Evolutionary conservation across 2,888 invertebrate genomes (phyloP).

Genomic region (Altica lythri): DNA sequence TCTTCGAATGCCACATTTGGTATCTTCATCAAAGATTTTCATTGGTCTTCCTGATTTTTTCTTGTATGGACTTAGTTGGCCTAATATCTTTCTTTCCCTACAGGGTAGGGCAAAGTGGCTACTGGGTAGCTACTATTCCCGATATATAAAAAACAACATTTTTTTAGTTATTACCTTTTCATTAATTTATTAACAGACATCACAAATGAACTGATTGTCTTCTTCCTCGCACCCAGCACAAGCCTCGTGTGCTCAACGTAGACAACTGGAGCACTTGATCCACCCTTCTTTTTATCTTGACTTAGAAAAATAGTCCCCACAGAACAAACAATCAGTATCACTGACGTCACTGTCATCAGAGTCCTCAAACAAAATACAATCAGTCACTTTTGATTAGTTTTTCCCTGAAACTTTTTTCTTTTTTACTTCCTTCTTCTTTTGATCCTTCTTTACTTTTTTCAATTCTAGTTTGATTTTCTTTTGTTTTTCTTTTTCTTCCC

Average conservation of each 20-base stretch:
- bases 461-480: slow-evolving; percentile 8
- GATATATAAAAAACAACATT: not conserved
- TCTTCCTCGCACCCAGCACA: slow-evolving; percentile 5
- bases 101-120: slow-evolving; percentile 3
- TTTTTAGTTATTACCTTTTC: not conserved
- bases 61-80: no score
- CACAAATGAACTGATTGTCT: slow-evolving; percentile 4
- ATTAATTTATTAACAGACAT: slow-evolving; percentile 3
- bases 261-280: no score
- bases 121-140: slow-evolving; percentile 1
- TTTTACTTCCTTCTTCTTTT: slow-evolving; percentile 3
- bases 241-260: no score
- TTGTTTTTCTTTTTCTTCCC: slow-evolving; percentile 8
- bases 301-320: not conserved
- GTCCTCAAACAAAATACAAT: slow-evolving; percentile 3
- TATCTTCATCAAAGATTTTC: no score
- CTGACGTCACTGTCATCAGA: slow-evolving; percentile 1
- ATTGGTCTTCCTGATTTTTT: no score
- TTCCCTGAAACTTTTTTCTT: slow-evolving; percentile 4
- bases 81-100: not conserved
- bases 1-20: no score
- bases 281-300: not conserved
- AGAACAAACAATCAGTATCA: slow-evolving; percentile 2
- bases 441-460: not conserved
- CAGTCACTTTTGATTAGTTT: slow-evolving; percentile 1